Conservation (phyloP, 2,113 vertebrate species). For the Solenodon paradoxus region DNA sequence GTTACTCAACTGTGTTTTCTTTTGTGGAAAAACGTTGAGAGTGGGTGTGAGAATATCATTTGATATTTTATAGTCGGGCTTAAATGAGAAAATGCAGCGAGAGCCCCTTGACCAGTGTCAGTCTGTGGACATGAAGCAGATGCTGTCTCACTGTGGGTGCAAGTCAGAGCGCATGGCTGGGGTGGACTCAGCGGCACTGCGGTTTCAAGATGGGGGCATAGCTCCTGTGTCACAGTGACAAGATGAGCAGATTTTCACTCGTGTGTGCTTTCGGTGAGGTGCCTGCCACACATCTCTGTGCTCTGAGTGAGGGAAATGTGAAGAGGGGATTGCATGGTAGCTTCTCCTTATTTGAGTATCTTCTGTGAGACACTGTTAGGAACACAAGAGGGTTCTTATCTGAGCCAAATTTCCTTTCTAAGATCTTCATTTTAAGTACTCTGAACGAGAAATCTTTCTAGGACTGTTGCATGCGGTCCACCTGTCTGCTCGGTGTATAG, state of each 20-base stretch:
- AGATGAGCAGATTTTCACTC: background rate
- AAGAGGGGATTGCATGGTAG: background rate
- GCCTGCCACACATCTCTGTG: background rate
- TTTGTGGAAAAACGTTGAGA: background rate
- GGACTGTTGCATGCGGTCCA: background rate
- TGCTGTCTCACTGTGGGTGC: background rate
- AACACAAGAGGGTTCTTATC: background rate
- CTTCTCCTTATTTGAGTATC: background rate
- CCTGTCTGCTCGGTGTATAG: background rate
- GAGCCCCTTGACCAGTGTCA: background rate
- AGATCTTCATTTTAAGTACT: background rate
- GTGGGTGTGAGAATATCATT: background rate
- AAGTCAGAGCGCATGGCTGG: fast-evolving
- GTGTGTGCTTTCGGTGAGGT: background rate
- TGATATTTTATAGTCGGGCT: background rate
- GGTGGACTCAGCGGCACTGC: background rate
- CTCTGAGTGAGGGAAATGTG: background rate
- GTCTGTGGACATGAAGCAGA: background rate
- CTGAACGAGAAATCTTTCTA: background rate
- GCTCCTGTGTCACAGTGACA: background rate
- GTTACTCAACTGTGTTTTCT: background rate
- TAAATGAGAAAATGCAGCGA: background rate
- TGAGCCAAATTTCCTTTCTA: background rate
- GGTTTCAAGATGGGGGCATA: too few relatives aligned
- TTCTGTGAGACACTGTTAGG: background rate